A percentile compares a stretch with the other conserved stretches of the same genome.
phyloP scores from a whole-genome alignment of 2,113 vertebrate genomes.

The Mirounga angustirostris region DNA sequence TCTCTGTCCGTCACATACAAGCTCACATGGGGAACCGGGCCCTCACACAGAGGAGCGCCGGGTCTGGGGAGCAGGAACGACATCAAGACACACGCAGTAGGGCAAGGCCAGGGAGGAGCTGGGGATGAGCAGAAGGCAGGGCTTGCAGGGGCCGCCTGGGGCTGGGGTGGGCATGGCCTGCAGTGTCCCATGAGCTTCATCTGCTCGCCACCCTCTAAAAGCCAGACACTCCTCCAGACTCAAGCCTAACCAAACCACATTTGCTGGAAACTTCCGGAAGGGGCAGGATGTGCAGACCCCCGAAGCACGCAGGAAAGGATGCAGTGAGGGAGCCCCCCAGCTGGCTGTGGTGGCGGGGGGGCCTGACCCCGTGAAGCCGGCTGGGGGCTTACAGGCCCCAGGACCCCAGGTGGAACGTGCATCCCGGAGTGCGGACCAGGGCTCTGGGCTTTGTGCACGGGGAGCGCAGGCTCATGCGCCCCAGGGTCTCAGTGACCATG shows the following conservation, averaged over 20 bases:
- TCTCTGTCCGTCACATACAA: accelerated
- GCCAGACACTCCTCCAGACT: neutral
- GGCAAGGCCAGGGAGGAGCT: neutral
- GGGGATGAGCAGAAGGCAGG: neutral
- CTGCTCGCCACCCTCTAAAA: neutral
- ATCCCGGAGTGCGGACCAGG: accelerated
- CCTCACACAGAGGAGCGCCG: accelerated
- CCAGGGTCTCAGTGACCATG: accelerated
- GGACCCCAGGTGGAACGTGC: neutral
- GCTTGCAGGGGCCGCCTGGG: neutral
- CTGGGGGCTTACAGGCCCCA: neutral
- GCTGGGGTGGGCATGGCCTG: accelerated
- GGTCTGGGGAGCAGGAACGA: neutral
- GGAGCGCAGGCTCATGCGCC: no score
- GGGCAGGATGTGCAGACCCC: neutral
- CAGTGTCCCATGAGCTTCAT: neutral
- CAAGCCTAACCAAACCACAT: neutral
- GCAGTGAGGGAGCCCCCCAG: no score
- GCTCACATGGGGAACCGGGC: accelerated
- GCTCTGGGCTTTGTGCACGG: accelerated
- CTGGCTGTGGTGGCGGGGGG: neutral
- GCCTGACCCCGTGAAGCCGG: neutral
- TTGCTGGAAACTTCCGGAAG: neutral
- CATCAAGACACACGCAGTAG: neutral
- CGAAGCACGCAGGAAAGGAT: no score